Base-by-base conservation (phyloP, 1,140 invertebrate genomes). In the Oreohelix idahoensis region DNA sequence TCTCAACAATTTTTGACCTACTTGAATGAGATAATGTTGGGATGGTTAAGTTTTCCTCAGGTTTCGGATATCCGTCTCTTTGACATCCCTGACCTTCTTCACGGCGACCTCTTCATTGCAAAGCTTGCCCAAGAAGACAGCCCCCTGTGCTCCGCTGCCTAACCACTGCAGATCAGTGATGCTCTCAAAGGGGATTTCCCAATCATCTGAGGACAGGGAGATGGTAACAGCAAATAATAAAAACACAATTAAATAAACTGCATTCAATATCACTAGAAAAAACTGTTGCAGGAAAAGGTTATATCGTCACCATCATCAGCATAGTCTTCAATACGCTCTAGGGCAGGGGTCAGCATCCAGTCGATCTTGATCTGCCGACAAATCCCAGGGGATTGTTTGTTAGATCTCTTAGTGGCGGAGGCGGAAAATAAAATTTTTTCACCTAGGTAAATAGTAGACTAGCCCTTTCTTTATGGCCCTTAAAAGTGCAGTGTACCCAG, bases 11-110 rank as follows among this genome's bases (percentile, higher is more conserved):
- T 5, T 26, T 38, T 5, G 20, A 91, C 94, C 94, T 92, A 97
- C 95, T 96, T 97, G 90, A 99, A 99, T 89, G 97, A 95, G 73
- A 99, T 97, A 88, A 99, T 97, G 91, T 99, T 99, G 11, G 96
- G 96, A 93, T 99, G 98, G 91, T 98, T 98, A 39, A 99, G 94
- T 93, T 98, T 98, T 69, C n/a, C 96, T 93, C 39, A 99, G 93
- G 93, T 99, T 97, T 88, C 95, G 95, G 81, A 99, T 98, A 90
- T 99, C 97, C 35, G 97, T 98, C 92, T 99, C 98, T 89, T 96
- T 96, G 86, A 96, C 95, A 88, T 99, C 97, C 81, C 95, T 94
- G n/a, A 99, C 96, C 93, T 99, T 99, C 92, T 99, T 99, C 2
- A 99, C 97, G 32, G 98, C 98, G 5, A 99, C 97, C 89, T 92